Conservation (phyloP, 2,797 vertebrate species). For the Aselliscus stoliczkanus region DNA sequence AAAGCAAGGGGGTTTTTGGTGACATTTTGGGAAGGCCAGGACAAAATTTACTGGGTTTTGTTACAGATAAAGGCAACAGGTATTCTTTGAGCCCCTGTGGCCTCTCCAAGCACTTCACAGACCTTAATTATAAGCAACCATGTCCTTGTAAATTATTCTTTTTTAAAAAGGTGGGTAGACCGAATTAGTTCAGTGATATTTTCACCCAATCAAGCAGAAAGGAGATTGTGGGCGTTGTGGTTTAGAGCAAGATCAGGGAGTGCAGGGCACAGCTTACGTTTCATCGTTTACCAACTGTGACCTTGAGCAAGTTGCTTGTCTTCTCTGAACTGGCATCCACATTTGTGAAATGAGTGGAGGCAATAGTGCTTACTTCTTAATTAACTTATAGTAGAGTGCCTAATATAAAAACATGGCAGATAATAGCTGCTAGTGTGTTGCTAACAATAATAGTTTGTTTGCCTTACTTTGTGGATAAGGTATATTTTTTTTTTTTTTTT, state of each 20-base stretch:
- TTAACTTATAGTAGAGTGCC: neutral
- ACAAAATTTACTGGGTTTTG: conserved; percentile 6
- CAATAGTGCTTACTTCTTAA: neutral
- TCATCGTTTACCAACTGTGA: neutral
- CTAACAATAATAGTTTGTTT: neutral
- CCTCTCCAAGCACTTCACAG: neutral
- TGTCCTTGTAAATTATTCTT: neutral
- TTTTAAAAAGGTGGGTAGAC: neutral
- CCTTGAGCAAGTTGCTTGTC: neutral
- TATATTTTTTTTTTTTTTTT: neutral
- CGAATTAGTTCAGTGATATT: neutral
- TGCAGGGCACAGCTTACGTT: neutral
- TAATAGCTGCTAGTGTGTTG: neutral
- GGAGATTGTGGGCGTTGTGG: neutral
- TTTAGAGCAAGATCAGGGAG: neutral
- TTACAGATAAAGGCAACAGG: neutral
- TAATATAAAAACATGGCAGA: neutral
- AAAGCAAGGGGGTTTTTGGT: neutral
- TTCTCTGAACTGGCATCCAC: neutral
- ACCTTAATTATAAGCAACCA: neutral
- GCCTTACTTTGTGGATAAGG: neutral
- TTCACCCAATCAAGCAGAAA: neutral
- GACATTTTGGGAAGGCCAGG: conserved; percentile 22
- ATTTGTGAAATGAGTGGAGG: neutral
- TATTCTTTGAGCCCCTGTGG: neutral